Percentiles rank a stretch among this genome's conserved stretches.
Evolutionary conservation across 2,888 invertebrate genomes (phyloP).

Genomic region (Eubasilissa splendida): DNA sequence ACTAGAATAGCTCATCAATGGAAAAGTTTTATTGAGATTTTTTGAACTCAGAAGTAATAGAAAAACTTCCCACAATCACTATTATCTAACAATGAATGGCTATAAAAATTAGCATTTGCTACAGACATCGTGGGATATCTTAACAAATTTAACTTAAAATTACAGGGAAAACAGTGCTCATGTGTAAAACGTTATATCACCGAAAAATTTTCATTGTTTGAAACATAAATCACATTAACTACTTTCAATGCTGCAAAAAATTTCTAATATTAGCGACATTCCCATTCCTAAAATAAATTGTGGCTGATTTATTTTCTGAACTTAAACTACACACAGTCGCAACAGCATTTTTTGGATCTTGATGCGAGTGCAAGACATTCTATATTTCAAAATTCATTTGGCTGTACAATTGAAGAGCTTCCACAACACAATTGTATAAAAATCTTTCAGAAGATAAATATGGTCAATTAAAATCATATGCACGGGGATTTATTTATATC

Average conservation of each 20-base stretch:
- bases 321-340: too few species aligned
- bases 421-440: too few species aligned
- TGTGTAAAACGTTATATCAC: constrained; percentile 59
- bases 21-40: constrained; percentile 57
- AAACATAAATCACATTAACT: not conserved
- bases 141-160: constrained; percentile 59
- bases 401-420: too few species aligned
- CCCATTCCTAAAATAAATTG: too few species aligned
- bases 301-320: too few species aligned
- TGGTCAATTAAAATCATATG: too few species aligned
- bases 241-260: constrained; percentile 59
- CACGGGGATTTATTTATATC: too few species aligned
- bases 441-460: too few species aligned
- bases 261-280: constrained; percentile 58
- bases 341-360: too few species aligned
- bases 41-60: constrained; percentile 51
- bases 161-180: constrained; percentile 60
- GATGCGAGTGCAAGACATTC: too few species aligned
- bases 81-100: constrained; percentile 56
- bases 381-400: too few species aligned
- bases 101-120: constrained; percentile 59
- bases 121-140: constrained; percentile 59
- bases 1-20: constrained; percentile 57
- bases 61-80: constrained; percentile 58
- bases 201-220: constrained; percentile 54